phyloP scores from a whole-genome alignment of 2,888 invertebrate genomes.

The Stenurella melanura region DNA sequence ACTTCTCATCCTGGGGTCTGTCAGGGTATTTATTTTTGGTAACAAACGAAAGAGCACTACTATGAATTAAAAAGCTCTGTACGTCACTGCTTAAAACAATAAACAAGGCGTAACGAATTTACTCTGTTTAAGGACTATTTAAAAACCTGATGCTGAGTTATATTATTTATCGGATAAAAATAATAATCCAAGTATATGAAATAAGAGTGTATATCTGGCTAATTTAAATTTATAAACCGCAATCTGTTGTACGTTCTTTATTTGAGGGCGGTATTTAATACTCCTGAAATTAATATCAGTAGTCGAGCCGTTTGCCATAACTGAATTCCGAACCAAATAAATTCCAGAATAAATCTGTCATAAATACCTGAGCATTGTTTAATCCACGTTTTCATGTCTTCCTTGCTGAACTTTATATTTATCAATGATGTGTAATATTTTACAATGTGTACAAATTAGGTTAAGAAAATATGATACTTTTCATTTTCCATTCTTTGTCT shows the following conservation, averaged over 20 bases:
- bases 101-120: constrained; percentile 30
- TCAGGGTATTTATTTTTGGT: too few relatives aligned
- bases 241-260: constrained; percentile 5
- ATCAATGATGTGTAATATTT: too few relatives aligned
- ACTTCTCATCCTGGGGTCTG: too few relatives aligned
- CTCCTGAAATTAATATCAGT: constrained; percentile 12
- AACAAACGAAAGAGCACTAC: too few relatives aligned
- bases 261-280: constrained; percentile 18
- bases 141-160: constrained; percentile 28
- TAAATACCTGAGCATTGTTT: background rate
- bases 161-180: constrained; percentile 10
- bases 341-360: constrained; percentile 13
- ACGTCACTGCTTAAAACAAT: constrained; percentile 19
- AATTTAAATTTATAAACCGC: constrained; percentile 23
- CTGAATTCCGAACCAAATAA: background rate
- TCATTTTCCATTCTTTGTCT: too few relatives aligned
- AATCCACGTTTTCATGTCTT: background rate
- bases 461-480: too few relatives aligned
- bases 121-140: constrained; percentile 22
- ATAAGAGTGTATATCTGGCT: constrained; percentile 25
- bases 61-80: too few relatives aligned
- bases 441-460: too few relatives aligned
- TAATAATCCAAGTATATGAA: constrained; percentile 19
- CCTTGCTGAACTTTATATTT: too few relatives aligned
- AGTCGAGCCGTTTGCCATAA: background rate